Conservation (phyloP, 2,113 vertebrate species). For the Antigone vipio region DNA sequence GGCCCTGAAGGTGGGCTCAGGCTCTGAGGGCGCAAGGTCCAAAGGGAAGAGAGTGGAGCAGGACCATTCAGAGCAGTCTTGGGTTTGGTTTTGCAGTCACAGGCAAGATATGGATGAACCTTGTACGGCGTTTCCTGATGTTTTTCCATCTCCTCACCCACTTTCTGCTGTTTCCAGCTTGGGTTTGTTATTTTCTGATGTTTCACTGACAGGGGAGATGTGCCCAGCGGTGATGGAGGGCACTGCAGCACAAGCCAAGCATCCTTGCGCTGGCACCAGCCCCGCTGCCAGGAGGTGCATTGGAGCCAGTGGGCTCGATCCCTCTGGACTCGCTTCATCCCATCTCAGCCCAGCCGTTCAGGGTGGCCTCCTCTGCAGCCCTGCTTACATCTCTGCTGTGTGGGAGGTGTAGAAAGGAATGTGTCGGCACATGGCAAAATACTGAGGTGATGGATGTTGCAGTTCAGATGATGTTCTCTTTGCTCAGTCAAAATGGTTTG, state of each 20-base stretch:
- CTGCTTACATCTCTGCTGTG: not conserved
- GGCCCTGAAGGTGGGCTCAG: slow-evolving; percentile 5
- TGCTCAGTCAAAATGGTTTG: not conserved
- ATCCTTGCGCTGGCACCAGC: not conserved
- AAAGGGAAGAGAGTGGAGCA: not conserved
- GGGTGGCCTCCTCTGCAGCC: not conserved
- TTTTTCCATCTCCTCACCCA: rapidly evolving
- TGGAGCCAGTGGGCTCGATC: rapidly evolving
- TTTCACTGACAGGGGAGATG: not conserved
- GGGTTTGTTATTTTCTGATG: not conserved
- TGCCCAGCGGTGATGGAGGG: not conserved
- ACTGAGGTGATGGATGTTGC: not conserved
- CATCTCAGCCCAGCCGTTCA: rapidly evolving
- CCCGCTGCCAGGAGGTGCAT: rapidly evolving
- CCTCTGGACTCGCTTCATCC: not conserved
- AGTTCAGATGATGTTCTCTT: not conserved
- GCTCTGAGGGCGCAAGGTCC: not conserved
- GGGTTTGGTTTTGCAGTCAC: not conserved
- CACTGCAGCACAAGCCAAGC: not conserved
- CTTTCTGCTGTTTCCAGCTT: not conserved
- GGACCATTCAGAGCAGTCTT: not conserved
- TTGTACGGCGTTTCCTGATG: not conserved
- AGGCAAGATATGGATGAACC: not conserved
- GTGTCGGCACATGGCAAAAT: not conserved
- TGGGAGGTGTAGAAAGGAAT: not conserved